Evolutionary conservation across 2,797 vertebrate genomes (phyloP).

Genomic region (Strix occidentalis): DNA sequence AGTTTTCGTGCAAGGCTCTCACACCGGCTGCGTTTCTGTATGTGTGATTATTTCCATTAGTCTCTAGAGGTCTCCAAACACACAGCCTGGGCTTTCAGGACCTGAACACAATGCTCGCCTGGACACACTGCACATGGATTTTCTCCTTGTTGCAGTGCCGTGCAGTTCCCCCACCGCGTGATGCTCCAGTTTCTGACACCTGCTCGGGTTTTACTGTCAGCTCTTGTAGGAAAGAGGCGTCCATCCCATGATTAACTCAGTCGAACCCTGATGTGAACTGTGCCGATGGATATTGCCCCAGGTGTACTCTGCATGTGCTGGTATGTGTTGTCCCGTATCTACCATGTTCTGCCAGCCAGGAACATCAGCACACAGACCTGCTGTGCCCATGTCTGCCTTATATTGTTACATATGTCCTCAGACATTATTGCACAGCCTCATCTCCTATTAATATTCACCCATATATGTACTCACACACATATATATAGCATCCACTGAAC

Average conservation of each 20-base stretch:
- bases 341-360: background rate
- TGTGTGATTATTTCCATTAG: background rate
- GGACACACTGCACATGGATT: rapidly evolving
- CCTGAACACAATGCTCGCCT: background rate
- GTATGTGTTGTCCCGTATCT: background rate
- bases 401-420: background rate
- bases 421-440: background rate
- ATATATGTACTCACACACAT: background rate
- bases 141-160: background rate
- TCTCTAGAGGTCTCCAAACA: slow-evolving; percentile 34
- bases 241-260: background rate
- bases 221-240: background rate
- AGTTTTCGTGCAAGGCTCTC: background rate
- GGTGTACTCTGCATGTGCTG: no score
- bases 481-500: background rate
- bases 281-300: background rate
- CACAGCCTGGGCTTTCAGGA: background rate
- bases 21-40: rapidly evolving
- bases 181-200: background rate
- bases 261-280: background rate
- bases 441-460: background rate
- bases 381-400: background rate
- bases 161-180: background rate
- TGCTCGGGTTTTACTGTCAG: background rate
- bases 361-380: background rate